Conservation (phyloP, 2,113 vertebrate genomes). For the Protobothrops flavoviridis region DNA sequence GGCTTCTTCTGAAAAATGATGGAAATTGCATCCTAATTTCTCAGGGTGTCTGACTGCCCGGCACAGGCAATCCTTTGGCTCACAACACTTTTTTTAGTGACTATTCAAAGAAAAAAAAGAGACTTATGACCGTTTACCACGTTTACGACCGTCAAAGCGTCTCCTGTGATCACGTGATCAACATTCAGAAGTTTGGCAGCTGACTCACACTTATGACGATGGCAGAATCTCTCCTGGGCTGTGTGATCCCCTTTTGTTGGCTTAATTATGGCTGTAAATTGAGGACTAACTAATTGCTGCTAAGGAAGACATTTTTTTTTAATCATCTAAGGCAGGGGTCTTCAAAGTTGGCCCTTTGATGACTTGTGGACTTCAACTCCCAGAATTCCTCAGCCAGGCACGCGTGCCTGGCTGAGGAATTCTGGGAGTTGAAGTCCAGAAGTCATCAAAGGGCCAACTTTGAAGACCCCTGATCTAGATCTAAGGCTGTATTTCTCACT, state of each 20-base stretch:
- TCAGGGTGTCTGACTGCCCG: neutral
- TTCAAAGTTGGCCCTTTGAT: too few species aligned
- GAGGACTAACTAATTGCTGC: neutral
- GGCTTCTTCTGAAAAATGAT: neutral
- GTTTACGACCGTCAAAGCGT: neutral
- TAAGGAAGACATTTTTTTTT: neutral
- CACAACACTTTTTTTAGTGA: neutral
- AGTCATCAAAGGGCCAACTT: too few species aligned
- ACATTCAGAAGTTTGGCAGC: neutral
- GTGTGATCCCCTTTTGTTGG: neutral
- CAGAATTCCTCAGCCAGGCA: neutral
- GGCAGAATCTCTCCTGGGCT: too few species aligned
- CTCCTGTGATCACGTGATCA: neutral
- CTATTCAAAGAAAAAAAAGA: neutral
- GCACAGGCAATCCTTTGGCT: rapidly evolving
- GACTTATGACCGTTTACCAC: neutral
- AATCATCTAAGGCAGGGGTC: neutral
- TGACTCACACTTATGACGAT: too few species aligned
- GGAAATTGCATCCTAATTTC: neutral
- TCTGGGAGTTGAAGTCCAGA: too few species aligned
- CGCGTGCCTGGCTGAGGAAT: too few species aligned
- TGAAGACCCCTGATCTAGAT: too few species aligned
- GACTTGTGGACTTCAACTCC: neutral
- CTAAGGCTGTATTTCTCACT: too few species aligned
- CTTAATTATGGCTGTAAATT: neutral